Evolutionary conservation across 2,888 invertebrate species (phyloP).

Genomic region (Cabera pusaria): DNA sequence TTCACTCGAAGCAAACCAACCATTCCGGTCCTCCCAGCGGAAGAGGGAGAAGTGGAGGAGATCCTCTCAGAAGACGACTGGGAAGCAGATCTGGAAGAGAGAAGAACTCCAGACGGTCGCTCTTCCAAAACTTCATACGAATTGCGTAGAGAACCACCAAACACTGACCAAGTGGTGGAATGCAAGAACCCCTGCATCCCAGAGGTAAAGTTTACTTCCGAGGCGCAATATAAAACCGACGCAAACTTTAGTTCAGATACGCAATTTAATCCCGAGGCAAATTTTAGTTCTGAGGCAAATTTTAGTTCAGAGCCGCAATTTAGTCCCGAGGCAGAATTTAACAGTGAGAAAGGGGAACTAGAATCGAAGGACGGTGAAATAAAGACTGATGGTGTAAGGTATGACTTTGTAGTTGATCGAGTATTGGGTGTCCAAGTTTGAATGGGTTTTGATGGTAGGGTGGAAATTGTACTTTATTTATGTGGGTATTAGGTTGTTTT

Average conservation of each 20-base stretch:
- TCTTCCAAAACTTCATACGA: constrained; percentile 76
- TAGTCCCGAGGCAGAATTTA: constrained; percentile 37
- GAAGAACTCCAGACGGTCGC: constrained; percentile 72
- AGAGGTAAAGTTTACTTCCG: too few relatives aligned
- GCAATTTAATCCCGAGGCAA: too few relatives aligned
- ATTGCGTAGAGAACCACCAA: constrained; percentile 27
- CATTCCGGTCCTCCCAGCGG: constrained; percentile 89
- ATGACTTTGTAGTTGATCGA: constrained; percentile 92
- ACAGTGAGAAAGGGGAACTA: constrained; percentile 18
- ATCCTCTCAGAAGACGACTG: constrained; percentile 74
- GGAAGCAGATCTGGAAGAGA: constrained; percentile 70
- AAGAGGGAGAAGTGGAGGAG: constrained; percentile 74
- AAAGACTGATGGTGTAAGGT: constrained; percentile 84
- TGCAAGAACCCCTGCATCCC: constrained; percentile 64
- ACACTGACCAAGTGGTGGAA: constrained; percentile 49
- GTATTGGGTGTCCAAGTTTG: constrained; percentile 93
- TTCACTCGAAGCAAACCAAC: constrained; percentile 92
- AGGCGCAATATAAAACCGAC: too few relatives aligned
- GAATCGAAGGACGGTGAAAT: constrained; percentile 56
- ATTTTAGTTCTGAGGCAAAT: too few relatives aligned
- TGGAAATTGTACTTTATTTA: too few relatives aligned
- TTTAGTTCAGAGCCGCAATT: too few relatives aligned
- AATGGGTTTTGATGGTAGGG: constrained; percentile 22
- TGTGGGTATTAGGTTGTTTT: too few relatives aligned
- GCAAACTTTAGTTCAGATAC: too few relatives aligned